Percentiles rank a stretch among this genome's conserved stretches.
phyloP scores from a whole-genome alignment of 2,113 vertebrate genomes.

The Pardalotus punctatus region DNA sequence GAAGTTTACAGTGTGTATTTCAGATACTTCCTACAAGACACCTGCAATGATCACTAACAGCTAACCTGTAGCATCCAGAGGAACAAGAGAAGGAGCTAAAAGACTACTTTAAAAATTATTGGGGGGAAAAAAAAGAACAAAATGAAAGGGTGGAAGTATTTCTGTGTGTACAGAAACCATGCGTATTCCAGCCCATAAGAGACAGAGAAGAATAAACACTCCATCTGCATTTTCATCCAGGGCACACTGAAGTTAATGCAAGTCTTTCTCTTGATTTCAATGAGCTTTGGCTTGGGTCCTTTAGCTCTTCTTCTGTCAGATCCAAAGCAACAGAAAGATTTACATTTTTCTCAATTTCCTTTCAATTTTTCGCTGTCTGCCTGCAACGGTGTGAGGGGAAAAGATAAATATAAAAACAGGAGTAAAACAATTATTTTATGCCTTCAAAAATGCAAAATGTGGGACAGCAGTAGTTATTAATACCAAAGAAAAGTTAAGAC shows the following conservation, averaged over 20 bases:
- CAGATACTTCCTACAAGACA: background rate
- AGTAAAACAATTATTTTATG: background rate
- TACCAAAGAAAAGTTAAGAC: background rate
- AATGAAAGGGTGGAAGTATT: background rate
- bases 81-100: background rate
- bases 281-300: background rate
- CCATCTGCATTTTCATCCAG: background rate
- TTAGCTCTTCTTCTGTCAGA: background rate
- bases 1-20: background rate
- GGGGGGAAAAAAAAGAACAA: background rate
- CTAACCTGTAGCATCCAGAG: background rate
- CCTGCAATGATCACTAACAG: background rate
- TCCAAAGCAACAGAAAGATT: slow-evolving; percentile 9
- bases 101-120: background rate
- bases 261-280: background rate
- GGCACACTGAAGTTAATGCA: background rate
- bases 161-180: background rate
- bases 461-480: background rate
- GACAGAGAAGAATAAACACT: background rate
- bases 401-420: background rate
- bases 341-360: slow-evolving; percentile 1
- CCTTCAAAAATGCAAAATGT: background rate
- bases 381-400: background rate
- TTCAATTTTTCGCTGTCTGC: background rate
- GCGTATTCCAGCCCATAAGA: background rate